These are phyloP conservation scores for Cyphomyrus plagiostoma DNA, from an alignment of 2,113 vertebrate genomes.

Conservation along the genomic window DNA sequence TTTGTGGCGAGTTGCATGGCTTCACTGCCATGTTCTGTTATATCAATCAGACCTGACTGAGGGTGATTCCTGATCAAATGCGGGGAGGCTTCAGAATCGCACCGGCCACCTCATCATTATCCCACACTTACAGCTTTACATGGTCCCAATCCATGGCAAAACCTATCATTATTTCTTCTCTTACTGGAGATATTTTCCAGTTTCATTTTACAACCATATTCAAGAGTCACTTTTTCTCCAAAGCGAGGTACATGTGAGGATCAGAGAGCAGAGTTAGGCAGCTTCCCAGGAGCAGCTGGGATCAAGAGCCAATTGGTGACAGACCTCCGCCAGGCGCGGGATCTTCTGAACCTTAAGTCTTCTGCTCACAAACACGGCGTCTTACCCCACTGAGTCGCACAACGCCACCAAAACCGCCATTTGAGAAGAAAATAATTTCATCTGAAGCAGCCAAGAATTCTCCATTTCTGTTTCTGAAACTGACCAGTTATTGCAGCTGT, in stretches of 20 bases:
- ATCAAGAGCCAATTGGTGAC: background rate
- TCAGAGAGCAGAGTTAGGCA: background rate
- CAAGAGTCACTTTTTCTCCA: background rate
- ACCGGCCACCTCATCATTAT: background rate
- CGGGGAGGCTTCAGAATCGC: background rate
- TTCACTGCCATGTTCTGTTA: background rate
- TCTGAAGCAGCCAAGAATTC: background rate
- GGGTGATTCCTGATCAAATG: background rate
- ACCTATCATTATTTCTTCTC: background rate
- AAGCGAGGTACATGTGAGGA: background rate
- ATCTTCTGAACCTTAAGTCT: background rate
- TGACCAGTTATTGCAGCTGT: background rate
- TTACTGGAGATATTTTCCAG: background rate
- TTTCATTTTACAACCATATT: background rate
- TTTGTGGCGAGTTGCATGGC: background rate
- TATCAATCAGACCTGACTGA: background rate
- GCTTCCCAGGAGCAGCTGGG: background rate
- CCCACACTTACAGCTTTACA: background rate
- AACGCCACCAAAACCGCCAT: background rate
- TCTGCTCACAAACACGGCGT: background rate
- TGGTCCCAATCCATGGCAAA: background rate
- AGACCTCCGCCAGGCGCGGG: background rate
- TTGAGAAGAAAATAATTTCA: background rate
- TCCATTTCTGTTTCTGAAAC: background rate
- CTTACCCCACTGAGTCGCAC: background rate